Evolutionary conservation across 1,140 invertebrate species (phyloP), one percentile per base, ranked within the genome.

Genomic region (Hyles euphorbiae): DNA sequence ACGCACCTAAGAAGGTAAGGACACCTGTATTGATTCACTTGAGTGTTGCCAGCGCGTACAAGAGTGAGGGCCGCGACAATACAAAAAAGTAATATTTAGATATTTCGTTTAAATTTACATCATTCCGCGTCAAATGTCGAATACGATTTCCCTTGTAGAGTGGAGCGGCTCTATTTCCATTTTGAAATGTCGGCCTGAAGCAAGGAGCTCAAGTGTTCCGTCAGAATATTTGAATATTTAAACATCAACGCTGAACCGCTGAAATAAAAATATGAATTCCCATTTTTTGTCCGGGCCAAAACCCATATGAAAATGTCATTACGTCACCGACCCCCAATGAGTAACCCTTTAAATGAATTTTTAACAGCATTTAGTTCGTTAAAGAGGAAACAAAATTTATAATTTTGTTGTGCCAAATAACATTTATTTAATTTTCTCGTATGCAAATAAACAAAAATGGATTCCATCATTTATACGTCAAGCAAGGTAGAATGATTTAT

Each of bases 161-260:
- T 68, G 65, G 72, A 78, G 76, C 67, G 72, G 64, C 70, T 81
- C 72, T 76, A 80, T 80, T 81, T 81, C 74, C 77, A 83, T 83
- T 81, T 72, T 74, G 72, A 74, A 80, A 81, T 78, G 74, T 80
- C 77, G 78, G 65, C 65, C 70, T 52, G 69, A 72, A 75, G 72
- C 74, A 72, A 60, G 63, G 62, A 69, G 65, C 72, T 81, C 75
- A 75, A 81, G 81, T 78, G 72, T 72, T 66, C 72, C 64, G 69
- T 68, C 76, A 70, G 81, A 81, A 81, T 80, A 83, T 83, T 81
- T 83, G 81, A 83, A 83, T 83, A 83, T 80, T 81, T 81, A 76
- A 83, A 75, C 71, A 72, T 77, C 64, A 66, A 72, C 68, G 61
- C 76, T 63, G 59, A 63, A 33, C 32, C 68, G 68, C 61, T 65